Evolutionary conservation across 2,888 invertebrate genomes (phyloP), one percentile per base, ranked within the genome.

Genomic region (Lutraria lutraria): DNA sequence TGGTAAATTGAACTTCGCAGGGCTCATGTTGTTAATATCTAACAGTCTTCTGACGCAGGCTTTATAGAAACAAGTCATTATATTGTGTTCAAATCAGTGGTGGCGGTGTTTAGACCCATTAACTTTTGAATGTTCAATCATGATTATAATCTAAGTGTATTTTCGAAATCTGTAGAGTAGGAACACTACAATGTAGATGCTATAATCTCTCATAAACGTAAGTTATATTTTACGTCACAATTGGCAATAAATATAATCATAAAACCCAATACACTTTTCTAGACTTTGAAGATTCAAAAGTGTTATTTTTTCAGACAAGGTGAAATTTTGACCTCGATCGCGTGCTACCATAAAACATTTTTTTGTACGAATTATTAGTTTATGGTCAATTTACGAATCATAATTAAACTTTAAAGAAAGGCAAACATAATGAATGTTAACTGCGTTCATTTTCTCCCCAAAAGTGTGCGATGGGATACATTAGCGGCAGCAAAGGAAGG

Each of bases 301-400:
- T 16, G 34, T 43, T 43, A 2, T 76, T 76, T 76, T 63, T 68
- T 76, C 34, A 16, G 76, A 34, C 76, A 76, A 76, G 76, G 76
- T 76, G 76, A 76, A 76, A 31, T 13, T 76, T 76, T 76, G 76
- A 76, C 76, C 76, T 76, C 76, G 16, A 34, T 76, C 76, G 31
- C 76, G 76, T 76, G 76, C 34, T 76, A 3, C 25, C 25, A 76
- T 76, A 29, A 76, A 31, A 31, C 10, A 76, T 34, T 76, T n/a
- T n/a, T n/a, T 76, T 19, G 31, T 34, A 31, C 34, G 76, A 76
- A 76, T 76, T 34, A 31, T 76, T 76, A 31, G 31, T 31, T 16
- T 34, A 76, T 19, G 76, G 76, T 76, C 34, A 76, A 76, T 76
- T 76, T 34, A 25, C 63, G 63, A 68, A 68, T 68, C 63, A 68